phyloP scores from a whole-genome alignment of 92 coral and sea anemone species.

The Palythoa caribaeorum region DNA sequence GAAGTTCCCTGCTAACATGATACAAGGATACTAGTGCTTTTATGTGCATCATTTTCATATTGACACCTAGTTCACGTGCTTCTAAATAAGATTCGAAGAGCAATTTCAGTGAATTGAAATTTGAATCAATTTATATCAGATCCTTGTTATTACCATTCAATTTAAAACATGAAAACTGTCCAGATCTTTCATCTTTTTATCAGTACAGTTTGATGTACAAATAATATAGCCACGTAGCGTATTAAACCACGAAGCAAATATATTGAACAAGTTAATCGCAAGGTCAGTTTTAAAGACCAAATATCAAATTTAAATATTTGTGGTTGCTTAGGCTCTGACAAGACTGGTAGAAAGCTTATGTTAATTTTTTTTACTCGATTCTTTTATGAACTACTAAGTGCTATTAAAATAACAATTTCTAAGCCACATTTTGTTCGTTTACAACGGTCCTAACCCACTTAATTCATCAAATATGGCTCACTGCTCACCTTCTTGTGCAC shows the following conservation, averaged over 20 bases:
- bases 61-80: too few relatives aligned
- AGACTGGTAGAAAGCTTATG: background rate
- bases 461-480: background rate
- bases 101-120: too few relatives aligned
- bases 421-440: background rate
- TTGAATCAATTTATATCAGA: too few relatives aligned
- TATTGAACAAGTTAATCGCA: background rate
- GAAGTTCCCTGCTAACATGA: too few relatives aligned
- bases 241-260: background rate
- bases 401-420: background rate
- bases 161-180: background rate
- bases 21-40: too few relatives aligned
- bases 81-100: too few relatives aligned
- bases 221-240: background rate
- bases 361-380: background rate
- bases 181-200: background rate
- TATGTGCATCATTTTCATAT: too few relatives aligned
- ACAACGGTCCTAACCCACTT: background rate
- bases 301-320: background rate
- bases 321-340: background rate
- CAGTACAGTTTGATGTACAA: background rate
- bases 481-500: constrained; percentile 20
- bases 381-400: background rate
- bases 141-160: background rate
- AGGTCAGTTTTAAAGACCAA: background rate